These are phyloP conservation scores for Cairina moschata DNA, from an alignment of 2,113 vertebrate genomes.

Conservation along the genomic window DNA sequence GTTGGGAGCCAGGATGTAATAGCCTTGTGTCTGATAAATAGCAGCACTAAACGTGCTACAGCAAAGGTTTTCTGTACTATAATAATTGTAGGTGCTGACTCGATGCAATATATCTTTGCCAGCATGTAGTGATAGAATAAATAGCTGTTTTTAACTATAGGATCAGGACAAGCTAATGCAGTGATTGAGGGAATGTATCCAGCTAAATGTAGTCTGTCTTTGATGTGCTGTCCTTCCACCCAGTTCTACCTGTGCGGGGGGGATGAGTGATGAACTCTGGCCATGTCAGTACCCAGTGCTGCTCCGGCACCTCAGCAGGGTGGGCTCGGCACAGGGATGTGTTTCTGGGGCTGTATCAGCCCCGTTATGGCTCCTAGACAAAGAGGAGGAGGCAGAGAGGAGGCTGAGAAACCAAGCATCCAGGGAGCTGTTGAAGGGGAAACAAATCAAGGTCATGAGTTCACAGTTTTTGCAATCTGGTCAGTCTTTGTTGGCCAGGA, in stretches of 20 bases:
- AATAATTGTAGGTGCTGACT: constrained; percentile 74
- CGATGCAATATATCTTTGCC: constrained; percentile 69
- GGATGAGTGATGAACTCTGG: neutral
- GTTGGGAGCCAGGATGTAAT: constrained; percentile 67
- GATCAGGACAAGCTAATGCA: constrained; percentile 58
- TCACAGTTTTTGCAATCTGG: constrained; percentile 54
- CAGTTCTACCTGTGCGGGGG: neutral
- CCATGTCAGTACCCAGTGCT: accelerated
- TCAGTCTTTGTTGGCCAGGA: constrained; percentile 28
- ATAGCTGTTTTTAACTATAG: constrained; percentile 67
- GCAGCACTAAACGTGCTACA: constrained; percentile 70
- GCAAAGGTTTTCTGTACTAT: constrained; percentile 69
- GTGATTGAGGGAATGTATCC: constrained; percentile 56
- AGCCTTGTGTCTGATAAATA: constrained; percentile 73
- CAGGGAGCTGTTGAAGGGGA: constrained; percentile 28
- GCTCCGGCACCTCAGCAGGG: accelerated
- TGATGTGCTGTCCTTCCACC: neutral
- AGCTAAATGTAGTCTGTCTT: constrained; percentile 31
- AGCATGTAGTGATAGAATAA: constrained; percentile 61
- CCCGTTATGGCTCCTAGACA: neutral
- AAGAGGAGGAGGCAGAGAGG: neutral
- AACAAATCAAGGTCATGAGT: neutral
- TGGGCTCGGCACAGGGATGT: accelerated
- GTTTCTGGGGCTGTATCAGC: neutral
- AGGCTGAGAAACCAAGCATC: neutral